Conservation (phyloP, 2,797 vertebrate species). For the Chromobotia macracanthus region DNA sequence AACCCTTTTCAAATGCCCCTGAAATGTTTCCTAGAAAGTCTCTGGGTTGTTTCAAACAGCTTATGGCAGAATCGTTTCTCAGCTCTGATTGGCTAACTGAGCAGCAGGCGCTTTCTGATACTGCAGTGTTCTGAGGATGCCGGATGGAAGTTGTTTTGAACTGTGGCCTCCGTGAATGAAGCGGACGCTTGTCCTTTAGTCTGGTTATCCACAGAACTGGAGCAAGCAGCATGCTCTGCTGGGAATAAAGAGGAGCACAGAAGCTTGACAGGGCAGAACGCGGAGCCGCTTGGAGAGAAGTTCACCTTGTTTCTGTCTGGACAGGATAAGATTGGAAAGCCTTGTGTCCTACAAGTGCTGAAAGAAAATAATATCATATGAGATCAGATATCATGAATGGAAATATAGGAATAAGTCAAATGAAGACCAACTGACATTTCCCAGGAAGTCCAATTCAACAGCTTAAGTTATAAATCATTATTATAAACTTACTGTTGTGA, state of each 20-base stretch:
- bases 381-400: neutral
- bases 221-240: conserved; percentile 70
- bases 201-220: conserved; percentile 46
- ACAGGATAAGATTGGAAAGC: conserved; percentile 93
- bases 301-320: conserved; percentile 99
- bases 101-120: conserved; percentile 36
- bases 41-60: neutral
- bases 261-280: conserved; percentile 96
- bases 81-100: conserved; percentile 27
- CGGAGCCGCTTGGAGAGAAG: conserved; percentile 94
- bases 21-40: neutral
- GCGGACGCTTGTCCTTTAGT: conserved; percentile 46
- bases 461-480: too few relatives aligned
- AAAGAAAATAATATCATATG: conserved; percentile 17
- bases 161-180: neutral
- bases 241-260: conserved; percentile 85
- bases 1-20: neutral
- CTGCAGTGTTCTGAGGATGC: conserved; percentile 72
- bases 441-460: too few relatives aligned
- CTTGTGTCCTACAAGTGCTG: conserved; percentile 89
- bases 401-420: neutral
- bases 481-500: too few relatives aligned
- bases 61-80: neutral
- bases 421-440: too few relatives aligned
- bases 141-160: conserved; percentile 58